A percentile compares a stretch with the other conserved stretches of the same genome.
Conservation (phyloP, 2,888 invertebrate genomes). For the Altica lythri region DNA sequence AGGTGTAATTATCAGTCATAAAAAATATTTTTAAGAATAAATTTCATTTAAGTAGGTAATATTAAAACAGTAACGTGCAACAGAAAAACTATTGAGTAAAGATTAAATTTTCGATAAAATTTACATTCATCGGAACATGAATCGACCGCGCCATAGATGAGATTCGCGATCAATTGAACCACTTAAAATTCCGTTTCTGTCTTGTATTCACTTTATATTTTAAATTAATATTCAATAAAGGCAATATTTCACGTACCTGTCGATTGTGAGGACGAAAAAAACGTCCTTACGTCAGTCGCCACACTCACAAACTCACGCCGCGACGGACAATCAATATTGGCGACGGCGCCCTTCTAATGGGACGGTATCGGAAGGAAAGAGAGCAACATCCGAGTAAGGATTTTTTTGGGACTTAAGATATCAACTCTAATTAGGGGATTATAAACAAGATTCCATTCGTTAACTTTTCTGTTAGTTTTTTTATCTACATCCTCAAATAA, state of each 20-base stretch:
- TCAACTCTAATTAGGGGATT: no score
- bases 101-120: background rate
- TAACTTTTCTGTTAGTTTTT: no score
- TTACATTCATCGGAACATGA: background rate
- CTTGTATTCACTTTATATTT: constrained; percentile 1
- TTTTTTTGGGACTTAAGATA: no score
- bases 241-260: constrained; percentile 49
- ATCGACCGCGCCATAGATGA: background rate
- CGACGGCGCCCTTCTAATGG: constrained; percentile 48
- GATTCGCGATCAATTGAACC: background rate
- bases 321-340: constrained; percentile 52
- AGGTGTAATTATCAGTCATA: no score
- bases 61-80: no score
- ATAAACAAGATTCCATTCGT: no score
- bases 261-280: constrained; percentile 45
- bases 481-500: no score
- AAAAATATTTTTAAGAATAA: no score
- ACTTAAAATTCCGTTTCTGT: background rate
- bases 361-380: constrained; percentile 1
- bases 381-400: background rate
- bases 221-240: constrained; percentile 15
- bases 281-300: constrained; percentile 48
- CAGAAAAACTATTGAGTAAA: background rate
- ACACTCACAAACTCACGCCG: constrained; percentile 51
- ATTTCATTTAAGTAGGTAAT: no score